A percentile compares a stretch with the other conserved stretches of the same genome.
These are phyloP conservation scores for Cebus imitator DNA, from an alignment of 2,113 vertebrate genomes.

Conservation along the genomic window DNA sequence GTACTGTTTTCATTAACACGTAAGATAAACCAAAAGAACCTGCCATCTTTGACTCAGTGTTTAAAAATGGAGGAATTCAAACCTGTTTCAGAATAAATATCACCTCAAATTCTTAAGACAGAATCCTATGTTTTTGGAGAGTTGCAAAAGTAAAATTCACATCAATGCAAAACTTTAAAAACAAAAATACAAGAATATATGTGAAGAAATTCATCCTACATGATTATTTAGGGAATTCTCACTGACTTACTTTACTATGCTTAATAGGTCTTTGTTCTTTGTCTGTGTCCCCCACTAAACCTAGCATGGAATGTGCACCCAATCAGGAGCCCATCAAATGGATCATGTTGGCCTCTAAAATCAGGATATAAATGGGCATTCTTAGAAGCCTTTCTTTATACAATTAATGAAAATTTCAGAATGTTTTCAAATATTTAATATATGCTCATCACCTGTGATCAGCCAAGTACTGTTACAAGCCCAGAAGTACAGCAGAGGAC, in stretches of 20 bases:
- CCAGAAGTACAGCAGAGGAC: too few relatives aligned
- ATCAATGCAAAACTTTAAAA: neutral
- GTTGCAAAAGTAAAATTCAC: slow-evolving; percentile 2
- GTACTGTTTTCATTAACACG: neutral
- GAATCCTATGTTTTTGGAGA: neutral
- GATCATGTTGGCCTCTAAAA: neutral
- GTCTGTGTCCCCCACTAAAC: neutral
- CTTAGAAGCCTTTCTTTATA: neutral
- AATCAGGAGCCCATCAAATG: neutral
- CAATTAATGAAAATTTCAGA: neutral
- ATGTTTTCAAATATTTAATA: neutral
- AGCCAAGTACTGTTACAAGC: neutral
- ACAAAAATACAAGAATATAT: neutral
- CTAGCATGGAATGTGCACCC: neutral
- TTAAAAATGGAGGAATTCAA: neutral
- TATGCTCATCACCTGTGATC: neutral
- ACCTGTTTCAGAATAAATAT: neutral
- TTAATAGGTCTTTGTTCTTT: neutral
- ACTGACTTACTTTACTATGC: neutral
- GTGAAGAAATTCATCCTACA: neutral
- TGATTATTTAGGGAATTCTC: neutral
- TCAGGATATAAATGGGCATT: neutral
- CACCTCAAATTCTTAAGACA: neutral
- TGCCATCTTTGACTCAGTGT: neutral
- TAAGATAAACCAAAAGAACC: neutral